Conservation (phyloP, 1,140 invertebrate species). For the Nixonia krombeini region DNA sequence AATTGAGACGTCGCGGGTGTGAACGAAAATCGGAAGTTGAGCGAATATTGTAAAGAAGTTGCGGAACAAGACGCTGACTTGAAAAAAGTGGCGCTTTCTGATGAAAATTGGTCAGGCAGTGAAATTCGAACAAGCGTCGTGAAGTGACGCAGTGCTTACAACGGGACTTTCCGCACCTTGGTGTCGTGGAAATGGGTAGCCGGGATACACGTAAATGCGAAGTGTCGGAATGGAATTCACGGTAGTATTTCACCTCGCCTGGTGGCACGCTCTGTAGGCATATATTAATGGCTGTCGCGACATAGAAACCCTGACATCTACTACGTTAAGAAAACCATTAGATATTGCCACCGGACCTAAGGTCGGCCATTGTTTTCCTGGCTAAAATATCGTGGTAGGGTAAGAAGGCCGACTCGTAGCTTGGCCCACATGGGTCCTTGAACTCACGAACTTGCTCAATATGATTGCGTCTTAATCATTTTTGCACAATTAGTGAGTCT, state of each 20-base stretch:
- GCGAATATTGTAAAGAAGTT: no score
- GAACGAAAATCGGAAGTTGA: no score
- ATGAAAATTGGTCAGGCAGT: neutral
- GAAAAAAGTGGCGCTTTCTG: no score
- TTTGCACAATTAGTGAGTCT: neutral
- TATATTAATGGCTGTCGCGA: conserved; percentile 54
- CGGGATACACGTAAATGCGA: conserved; percentile 27
- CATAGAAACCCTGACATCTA: conserved; percentile 50
- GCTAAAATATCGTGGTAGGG: conserved; percentile 24
- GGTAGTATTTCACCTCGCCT: conserved; percentile 53
- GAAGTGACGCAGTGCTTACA: conserved; percentile 13
- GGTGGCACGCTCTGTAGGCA: conserved; percentile 32
- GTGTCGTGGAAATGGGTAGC: conserved; percentile 16
- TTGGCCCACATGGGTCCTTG: conserved; percentile 7
- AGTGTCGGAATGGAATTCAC: conserved; percentile 53
- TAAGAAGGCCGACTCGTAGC: conserved; percentile 2
- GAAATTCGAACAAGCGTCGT: conserved; percentile 7
- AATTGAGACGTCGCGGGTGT: no score
- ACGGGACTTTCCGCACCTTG: conserved; percentile 6
- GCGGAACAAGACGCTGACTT: no score
- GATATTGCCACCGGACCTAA: conserved; percentile 38
- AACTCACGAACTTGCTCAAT: conserved; percentile 5
- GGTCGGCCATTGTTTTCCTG: conserved; percentile 21
- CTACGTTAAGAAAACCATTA: conserved; percentile 55
- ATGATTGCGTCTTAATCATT: neutral